Evolutionary conservation across 2,113 vertebrate genomes (phyloP), one percentile per base, ranked within the genome.

Genomic region (Pungitius pungitius): DNA sequence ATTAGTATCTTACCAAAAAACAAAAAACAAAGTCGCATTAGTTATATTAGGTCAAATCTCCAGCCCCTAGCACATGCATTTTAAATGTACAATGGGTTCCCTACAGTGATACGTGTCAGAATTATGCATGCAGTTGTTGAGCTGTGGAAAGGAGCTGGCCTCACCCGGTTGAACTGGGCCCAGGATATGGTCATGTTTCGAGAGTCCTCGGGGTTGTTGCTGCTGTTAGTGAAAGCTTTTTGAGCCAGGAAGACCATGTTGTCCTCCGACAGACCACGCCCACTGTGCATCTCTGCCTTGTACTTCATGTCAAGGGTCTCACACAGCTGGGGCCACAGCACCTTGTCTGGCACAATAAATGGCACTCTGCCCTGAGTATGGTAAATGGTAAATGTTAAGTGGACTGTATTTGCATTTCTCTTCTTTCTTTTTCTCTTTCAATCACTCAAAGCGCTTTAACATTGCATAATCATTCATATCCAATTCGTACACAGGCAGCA

Each of bases 231-330:
- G 90, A 98, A 98, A 56, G 96, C 94, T 45, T 98, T 99, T 92
- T 98, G 97, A 0, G 94, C 96, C 80, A 98, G 86, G 85, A 98
- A 98, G 65, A 97, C 94, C 72, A 97, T 86, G 88, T 96, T 97
- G 73, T 97, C 96, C 73, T 97, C 96, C 3, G 95, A 95, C 74
- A 98, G 93, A 60, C 96, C 96, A 0, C 96, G 94, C 62, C 81
- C 94, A 69, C 96, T 98, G 90, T 97, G 96, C 89, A 98, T 96
- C 82, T 98, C 96, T 0, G 96, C 95, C 87, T 96, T 97, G 92
- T 96, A 97, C 86, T 97, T 97, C 95, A 96, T 96, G 85, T 98
- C 95, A 20, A 98, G 94, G 0, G 97, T 95, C 47, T 97, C 96
- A 0, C 97, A 98, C 30, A 99, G 91, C 88, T 96, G 95, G 0